Conservation (phyloP, 1,140 invertebrate genomes). For the Centruroides vittatus region DNA sequence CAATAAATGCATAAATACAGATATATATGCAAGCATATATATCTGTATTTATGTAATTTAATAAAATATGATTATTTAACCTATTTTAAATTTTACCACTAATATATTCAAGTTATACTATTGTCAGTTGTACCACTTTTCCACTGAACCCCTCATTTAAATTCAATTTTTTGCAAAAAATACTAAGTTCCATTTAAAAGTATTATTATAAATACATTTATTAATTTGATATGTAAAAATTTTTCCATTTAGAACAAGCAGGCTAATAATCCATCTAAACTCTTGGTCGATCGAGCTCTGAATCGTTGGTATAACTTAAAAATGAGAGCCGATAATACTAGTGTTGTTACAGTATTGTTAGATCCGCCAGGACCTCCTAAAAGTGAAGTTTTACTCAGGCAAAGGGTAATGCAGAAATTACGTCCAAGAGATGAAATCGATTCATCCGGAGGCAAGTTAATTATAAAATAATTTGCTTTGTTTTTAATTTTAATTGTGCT, state of each 20-base stretch:
- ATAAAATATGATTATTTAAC: no score
- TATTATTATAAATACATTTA: no score
- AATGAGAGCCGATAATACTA: slow-evolving; percentile 88
- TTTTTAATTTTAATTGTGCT: not conserved
- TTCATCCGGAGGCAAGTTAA: slow-evolving; percentile 4
- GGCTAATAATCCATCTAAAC: slow-evolving; percentile 81
- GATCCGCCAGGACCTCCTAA: slow-evolving; percentile 72
- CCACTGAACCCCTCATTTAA: no score
- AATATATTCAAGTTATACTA: no score
- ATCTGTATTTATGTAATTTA: no score
- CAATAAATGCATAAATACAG: no score
- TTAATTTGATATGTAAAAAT: no score
- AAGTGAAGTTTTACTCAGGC: slow-evolving; percentile 21
- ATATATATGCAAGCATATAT: no score
- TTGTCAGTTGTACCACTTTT: no score
- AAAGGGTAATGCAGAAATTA: slow-evolving; percentile 16
- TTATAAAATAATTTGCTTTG: not conserved
- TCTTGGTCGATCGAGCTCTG: slow-evolving; percentile 71
- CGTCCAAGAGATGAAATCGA: slow-evolving; percentile 15
- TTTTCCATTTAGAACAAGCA: slow-evolving; percentile 18
- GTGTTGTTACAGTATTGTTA: slow-evolving; percentile 80
- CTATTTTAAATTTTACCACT: no score
- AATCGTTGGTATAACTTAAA: slow-evolving; percentile 49
- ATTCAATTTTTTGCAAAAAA: no score
- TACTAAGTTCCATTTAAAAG: no score